Evolutionary conservation across 2,888 invertebrate genomes (phyloP), one percentile per base, ranked within the genome.

Genomic region (Rhopalosiphum nymphaeae): DNA sequence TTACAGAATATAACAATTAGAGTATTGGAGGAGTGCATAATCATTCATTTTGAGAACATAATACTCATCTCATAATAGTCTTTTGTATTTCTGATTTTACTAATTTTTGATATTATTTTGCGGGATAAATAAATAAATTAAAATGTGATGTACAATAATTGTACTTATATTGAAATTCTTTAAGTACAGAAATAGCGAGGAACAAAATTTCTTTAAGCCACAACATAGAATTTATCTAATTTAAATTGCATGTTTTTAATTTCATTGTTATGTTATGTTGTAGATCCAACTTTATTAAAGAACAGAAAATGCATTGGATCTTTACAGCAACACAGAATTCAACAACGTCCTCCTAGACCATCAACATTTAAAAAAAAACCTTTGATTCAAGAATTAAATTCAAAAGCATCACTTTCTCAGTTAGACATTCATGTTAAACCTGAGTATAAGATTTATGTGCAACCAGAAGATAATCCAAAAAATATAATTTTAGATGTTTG

Each of bases 281-380:
- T 94, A 95, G 97, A 96, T 95, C 97, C 97, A 95, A 97, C 97
- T 10, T 96, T 98, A 93, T 96, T 98, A 94, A 97, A 97, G 95
- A 97, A 98, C 96, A 97, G 97, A 78, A 98, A 97, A 96, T 96
- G 97, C 46, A 97, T 98, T 95, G 98, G 98, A 7, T 97, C 96
- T 89, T 96, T 98, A 57, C 97, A 98, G 95, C 96, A 97, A 61
- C 98, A 98, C 96, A 97, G 97, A 95, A 97, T 98, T 95, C 97
- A 95, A 94, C 94, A 95, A 91, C 94, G 95, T 56, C 92, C 94
- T 26, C 94, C 94, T 94, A 90, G 94, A 57, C 61, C 87, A 91
- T 53, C 67, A 90, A 11, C 91, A 91, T 21, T 86, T 57, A 94
- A 86, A n/a, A 94, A 94, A 61, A 95, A 95, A 91, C 92, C 94